These are phyloP conservation scores for Petrolisthes cinctipes DNA, from an alignment of 2,888 invertebrate genomes.

Conservation along the genomic window DNA sequence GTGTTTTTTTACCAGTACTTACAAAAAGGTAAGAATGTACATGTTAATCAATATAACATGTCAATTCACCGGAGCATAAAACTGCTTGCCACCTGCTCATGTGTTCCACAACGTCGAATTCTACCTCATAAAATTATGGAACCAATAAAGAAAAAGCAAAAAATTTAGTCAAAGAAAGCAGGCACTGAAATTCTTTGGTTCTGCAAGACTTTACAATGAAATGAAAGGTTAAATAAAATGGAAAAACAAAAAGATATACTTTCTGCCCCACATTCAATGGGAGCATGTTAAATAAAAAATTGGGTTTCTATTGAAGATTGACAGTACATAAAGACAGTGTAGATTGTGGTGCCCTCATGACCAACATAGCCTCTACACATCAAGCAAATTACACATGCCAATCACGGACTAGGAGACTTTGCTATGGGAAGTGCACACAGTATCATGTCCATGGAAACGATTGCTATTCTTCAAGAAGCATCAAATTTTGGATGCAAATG, in stretches of 20 bases:
- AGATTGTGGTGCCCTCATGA: slow-evolving; percentile 44
- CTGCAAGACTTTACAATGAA: slow-evolving; percentile 28
- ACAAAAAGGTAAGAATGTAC: slow-evolving; percentile 24
- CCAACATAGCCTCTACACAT: slow-evolving; percentile 47
- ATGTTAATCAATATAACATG: slow-evolving; percentile 32
- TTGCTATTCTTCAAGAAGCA: too few species aligned
- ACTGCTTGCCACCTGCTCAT: slow-evolving; percentile 39
- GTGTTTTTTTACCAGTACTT: slow-evolving; percentile 25
- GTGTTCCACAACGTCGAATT: slow-evolving; percentile 20
- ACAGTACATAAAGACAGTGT: slow-evolving; percentile 24
- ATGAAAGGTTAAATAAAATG: slow-evolving; percentile 8
- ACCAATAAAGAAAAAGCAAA: slow-evolving; percentile 11
- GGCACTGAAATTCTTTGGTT: slow-evolving; percentile 22
- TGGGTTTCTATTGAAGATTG: slow-evolving; percentile 21
- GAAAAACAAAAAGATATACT: slow-evolving; percentile 8
- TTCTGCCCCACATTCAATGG: slow-evolving; percentile 20
- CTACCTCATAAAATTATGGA: slow-evolving; percentile 30
- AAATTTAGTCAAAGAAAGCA: slow-evolving; percentile 23
- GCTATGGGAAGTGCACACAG: slow-evolving; percentile 12
- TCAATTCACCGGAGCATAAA: slow-evolving; percentile 37
- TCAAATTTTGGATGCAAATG: too few species aligned
- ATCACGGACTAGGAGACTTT: neutral
- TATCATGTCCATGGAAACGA: neutral
- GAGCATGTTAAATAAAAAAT: slow-evolving; percentile 32
- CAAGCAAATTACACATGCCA: slow-evolving; percentile 41